Conservation (phyloP, 1,140 invertebrate genomes). For the Aphelenchoides fujianensis region DNA sequence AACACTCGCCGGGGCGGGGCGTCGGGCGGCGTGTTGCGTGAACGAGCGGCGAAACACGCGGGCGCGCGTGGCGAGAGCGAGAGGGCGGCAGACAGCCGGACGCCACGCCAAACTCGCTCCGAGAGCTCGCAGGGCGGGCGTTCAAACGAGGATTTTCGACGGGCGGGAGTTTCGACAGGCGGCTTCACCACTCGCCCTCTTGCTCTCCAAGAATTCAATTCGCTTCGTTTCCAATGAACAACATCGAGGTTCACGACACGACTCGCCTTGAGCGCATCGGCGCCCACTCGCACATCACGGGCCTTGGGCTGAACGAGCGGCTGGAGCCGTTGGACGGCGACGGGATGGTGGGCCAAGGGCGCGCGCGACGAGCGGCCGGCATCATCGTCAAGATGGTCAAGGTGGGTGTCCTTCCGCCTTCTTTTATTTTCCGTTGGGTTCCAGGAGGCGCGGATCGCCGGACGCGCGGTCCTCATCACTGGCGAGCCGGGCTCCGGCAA, state of each 20-base stretch:
- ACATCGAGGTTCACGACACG: conserved; percentile 41
- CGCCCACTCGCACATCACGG: conserved; percentile 96
- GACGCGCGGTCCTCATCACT: conserved; percentile 86
- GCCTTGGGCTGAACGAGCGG: conserved; percentile 87
- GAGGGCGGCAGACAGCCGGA: too few species aligned
- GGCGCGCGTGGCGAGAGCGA: too few species aligned
- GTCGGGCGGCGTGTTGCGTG: too few species aligned
- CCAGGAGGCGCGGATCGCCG: conserved; percentile 90
- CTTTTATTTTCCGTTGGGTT: conserved; percentile 30
- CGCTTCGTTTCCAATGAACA: conserved; percentile 34
- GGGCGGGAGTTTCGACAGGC: too few species aligned
- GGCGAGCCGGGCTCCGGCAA: conserved; percentile 94
- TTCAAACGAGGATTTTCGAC: too few species aligned
- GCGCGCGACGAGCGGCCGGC: conserved; percentile 85
- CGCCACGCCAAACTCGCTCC: too few species aligned
- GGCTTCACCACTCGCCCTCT: too few species aligned
- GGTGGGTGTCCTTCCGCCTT: conserved; percentile 44
- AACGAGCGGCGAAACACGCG: too few species aligned
- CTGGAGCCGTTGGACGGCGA: conserved; percentile 87
- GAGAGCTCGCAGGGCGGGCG: too few species aligned
- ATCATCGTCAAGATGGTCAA: conserved; percentile 95
- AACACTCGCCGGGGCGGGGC: too few species aligned
- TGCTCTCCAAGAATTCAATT: too few species aligned
- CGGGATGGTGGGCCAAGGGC: conserved; percentile 95
- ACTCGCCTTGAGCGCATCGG: conserved; percentile 64